Base-by-base conservation (phyloP, 2,888 invertebrate genomes). In the Litoditis marina region DNA sequence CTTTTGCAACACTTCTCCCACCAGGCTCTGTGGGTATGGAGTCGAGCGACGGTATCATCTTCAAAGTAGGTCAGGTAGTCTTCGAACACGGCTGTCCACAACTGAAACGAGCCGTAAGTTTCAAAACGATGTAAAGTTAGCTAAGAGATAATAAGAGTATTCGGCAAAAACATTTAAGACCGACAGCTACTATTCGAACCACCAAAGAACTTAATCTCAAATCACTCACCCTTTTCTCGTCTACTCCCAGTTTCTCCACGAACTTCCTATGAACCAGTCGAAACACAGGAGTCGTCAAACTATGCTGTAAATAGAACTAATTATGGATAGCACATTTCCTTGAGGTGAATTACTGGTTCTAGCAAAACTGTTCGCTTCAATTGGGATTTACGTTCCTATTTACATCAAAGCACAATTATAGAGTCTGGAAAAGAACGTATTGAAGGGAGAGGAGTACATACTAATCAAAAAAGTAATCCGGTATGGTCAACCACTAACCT, bases 21-120 rank as follows among this genome's bases (percentile, higher is more conserved):
- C 79, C 80, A 81, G 52, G 77, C 77, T 7, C 81, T 60, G 42
- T 72, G 73, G 1, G 74, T 76, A 53, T 73, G 59, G n/a, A 31
- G 55, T 28, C 77, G 65, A 0, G 78, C 62, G 16, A 81, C 46
- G 19, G 69, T 68, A 0, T 63, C 47, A 27, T 75, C 66, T 7
- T 50, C 22, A 52, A 77, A 81, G 56, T 73, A 79, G 0, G 61
- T 27, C 3, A 71, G 44, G 50, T 77, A 80, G 11, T 66, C 62
- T 11, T 53, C 53, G 59, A 73, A 79, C 4, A 78, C 65, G 11
- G 53, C 47, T 2, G 46, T 60, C 63, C 78, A 67, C 13, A 76
- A 49, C 66, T 76, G 56, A 65, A 60, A 55, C 3, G n/a, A 55
- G n/a, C n/a, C n/a, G n/a, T n/a, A n/a, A n/a, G n/a, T n/a, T n/a